Evolutionary conservation across 2,113 vertebrate genomes (phyloP).

Genomic region (Dipodomys ordii): DNA sequence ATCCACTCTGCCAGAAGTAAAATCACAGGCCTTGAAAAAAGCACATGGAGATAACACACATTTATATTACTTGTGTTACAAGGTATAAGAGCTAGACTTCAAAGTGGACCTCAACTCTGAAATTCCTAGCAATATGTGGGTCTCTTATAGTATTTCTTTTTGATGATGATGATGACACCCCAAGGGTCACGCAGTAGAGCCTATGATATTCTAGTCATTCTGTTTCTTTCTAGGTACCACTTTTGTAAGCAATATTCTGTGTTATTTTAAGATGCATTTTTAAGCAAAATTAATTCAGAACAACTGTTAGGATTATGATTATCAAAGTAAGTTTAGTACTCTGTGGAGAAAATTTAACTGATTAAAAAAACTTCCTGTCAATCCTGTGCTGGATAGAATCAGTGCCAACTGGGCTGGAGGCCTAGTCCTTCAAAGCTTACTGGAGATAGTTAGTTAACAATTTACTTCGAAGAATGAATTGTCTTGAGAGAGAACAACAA

Average conservation of each 20-base stretch:
- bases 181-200: neutral
- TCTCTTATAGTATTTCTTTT: neutral
- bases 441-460: slow-evolving; percentile 70
- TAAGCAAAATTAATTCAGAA: slow-evolving; percentile 45
- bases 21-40: neutral
- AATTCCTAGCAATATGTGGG: neutral
- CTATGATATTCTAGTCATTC: neutral
- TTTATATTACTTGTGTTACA: neutral
- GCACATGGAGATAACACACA: neutral
- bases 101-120: neutral
- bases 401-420: slow-evolving; percentile 72
- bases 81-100: neutral
- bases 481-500: slow-evolving; percentile 44
- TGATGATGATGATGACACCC: neutral
- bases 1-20: neutral
- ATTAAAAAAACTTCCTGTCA: slow-evolving; percentile 70
- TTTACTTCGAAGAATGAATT: slow-evolving; percentile 35
- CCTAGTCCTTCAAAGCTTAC: slow-evolving; percentile 55
- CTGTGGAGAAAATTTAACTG: slow-evolving; percentile 77
- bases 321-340: slow-evolving; percentile 66
- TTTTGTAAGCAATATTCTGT: neutral
- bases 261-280: neutral
- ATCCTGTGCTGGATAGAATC: slow-evolving; percentile 64
- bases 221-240: neutral
- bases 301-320: slow-evolving; percentile 32